Evolutionary conservation across 2,888 invertebrate genomes (phyloP).

Genomic region (Sphaerophoria taeniata): DNA sequence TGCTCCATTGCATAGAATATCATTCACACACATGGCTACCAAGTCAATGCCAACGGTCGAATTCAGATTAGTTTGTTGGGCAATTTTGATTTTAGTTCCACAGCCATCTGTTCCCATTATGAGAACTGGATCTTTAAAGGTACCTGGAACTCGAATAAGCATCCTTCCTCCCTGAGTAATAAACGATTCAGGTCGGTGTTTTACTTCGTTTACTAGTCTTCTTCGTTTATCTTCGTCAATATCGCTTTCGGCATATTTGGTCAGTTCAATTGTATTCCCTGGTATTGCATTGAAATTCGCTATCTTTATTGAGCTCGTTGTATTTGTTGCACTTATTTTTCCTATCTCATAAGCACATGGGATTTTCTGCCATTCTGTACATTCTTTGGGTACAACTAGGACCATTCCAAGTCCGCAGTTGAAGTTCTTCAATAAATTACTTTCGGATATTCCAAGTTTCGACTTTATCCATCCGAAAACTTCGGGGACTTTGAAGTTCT

Average conservation of each 20-base stretch:
- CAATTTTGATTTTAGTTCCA: slow-evolving; percentile 97
- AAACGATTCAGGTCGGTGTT: slow-evolving; percentile 77
- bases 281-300: slow-evolving; percentile 86
- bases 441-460: slow-evolving; percentile 88
- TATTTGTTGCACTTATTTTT: slow-evolving; percentile 79
- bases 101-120: slow-evolving; percentile 99
- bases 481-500: slow-evolving; percentile 88
- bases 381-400: slow-evolving; percentile 86
- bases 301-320: slow-evolving; percentile 83
- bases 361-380: slow-evolving; percentile 84
- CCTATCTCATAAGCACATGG: slow-evolving; percentile 83
- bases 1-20: slow-evolving; percentile 97
- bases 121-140: slow-evolving; percentile 90
- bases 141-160: slow-evolving; percentile 80
- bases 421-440: slow-evolving; percentile 94
- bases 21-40: slow-evolving; percentile 99
- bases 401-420: slow-evolving; percentile 98
- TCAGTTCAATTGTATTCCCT: not conserved
- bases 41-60: slow-evolving; percentile 95
- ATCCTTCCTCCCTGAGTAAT: slow-evolving; percentile 78
- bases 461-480: slow-evolving; percentile 95
- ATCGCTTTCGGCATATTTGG: not conserved
- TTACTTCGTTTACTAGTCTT: slow-evolving; percentile 36
- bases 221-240: slow-evolving; percentile 19
- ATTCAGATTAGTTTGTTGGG: slow-evolving; percentile 90